Evolutionary conservation across 2,888 invertebrate species (phyloP).

Genomic region (Onthophagus sagittarius): DNA sequence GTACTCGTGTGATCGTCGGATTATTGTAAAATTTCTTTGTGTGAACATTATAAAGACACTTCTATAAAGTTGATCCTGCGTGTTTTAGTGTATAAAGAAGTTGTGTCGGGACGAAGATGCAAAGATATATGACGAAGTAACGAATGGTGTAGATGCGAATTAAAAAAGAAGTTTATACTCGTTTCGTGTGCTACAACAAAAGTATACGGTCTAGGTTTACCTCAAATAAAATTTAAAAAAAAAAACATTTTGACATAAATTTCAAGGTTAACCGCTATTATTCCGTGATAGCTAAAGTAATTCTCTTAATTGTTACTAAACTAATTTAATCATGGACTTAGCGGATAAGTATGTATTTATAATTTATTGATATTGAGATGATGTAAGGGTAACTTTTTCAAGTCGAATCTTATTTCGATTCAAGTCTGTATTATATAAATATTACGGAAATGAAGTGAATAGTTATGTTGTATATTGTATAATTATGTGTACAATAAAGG

Average conservation of each 20-base stretch:
- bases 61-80: neutral
- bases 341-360: slow-evolving; percentile 26
- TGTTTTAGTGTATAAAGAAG: slow-evolving; percentile 7
- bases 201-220: slow-evolving; percentile 17
- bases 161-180: slow-evolving; percentile 22
- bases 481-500: slow-evolving; percentile 40
- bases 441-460: slow-evolving; percentile 19
- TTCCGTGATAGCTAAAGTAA: slow-evolving; percentile 6
- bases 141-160: neutral
- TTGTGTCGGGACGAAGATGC: slow-evolving; percentile 11
- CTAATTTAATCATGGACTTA: slow-evolving; percentile 24
- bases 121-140: neutral
- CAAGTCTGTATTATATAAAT: slow-evolving; percentile 23
- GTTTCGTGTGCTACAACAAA: neutral
- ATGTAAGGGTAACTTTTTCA: slow-evolving; percentile 23
- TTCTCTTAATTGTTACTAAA: slow-evolving; percentile 10
- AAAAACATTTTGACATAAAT: slow-evolving; percentile 8
- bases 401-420: slow-evolving; percentile 23
- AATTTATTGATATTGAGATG: slow-evolving; percentile 13
- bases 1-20: neutral
- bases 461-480: slow-evolving; percentile 39
- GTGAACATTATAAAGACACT: slow-evolving; percentile 24
- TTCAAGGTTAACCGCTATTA: slow-evolving; percentile 2
- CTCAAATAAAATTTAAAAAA: neutral
- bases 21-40: slow-evolving; percentile 28